Base-by-base conservation (phyloP, 1,140 invertebrate genomes). In the Pseudobourletiella spinata region DNA sequence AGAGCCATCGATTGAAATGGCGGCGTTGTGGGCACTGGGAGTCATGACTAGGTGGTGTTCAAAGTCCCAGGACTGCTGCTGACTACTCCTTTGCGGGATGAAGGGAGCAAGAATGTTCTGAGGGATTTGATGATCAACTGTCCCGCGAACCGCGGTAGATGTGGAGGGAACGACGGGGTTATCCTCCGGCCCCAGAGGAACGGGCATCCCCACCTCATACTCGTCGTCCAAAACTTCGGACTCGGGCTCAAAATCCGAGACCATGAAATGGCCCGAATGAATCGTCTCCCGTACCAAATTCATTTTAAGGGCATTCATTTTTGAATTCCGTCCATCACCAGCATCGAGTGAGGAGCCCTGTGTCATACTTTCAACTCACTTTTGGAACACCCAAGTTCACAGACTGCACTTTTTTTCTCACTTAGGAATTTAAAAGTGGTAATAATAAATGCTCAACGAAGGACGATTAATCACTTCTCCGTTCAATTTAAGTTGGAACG, bases 261-360 rank as follows among this genome's bases (percentile, higher is more conserved):
- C 86, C 95, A 98, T 98, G 77, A 97, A 98, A 76, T 98, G 94
- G 22, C 95, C 95, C 70, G 92, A 96, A 75, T 98, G 94, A 71
- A 97, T 97, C 1, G 86, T 83, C 75, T 94, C 91, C 22, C 65
- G 61, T 1, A 60, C 32, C 30, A 62, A 28, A 55, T 35, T 62
- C 51, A 62, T 56, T 56, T 62, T 62, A 29, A 54, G 29, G 39
- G 30, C 3, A 57, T n/a, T 42, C 32, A 57, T 57, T 22, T 35
- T 39, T 11, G 16, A 3, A 32, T 56, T 48, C 42, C 54, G 51
- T 26, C 42, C 26, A 25, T 62, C 54, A 18, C 54, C 60, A 56
- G 18, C 56, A 22, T 43, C 22, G 6, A 48, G 26, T n/a, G 51
- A 28, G 43, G 60, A 56, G 14, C 39, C 60, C 28, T 62, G 60